These are phyloP conservation scores for Dendropsophus ebraccatus DNA, from an alignment of 2,113 vertebrate species.

Conservation along the genomic window DNA sequence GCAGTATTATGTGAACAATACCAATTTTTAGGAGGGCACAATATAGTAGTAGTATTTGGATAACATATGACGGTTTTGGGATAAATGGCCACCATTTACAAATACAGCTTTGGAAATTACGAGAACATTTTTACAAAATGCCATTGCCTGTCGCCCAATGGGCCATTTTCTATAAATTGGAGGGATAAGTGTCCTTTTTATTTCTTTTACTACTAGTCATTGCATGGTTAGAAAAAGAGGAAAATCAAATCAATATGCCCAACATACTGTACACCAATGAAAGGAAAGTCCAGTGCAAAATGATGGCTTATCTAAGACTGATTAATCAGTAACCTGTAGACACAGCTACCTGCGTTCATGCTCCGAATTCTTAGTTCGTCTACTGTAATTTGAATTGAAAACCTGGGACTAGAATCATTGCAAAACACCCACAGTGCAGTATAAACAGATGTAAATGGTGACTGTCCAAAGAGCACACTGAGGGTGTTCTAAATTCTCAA, in stretches of 20 bases:
- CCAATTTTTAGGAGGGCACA: too few species aligned
- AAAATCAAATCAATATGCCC: neutral
- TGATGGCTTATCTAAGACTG: neutral
- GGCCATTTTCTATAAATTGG: too few species aligned
- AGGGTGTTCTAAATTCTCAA: neutral
- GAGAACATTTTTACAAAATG: too few species aligned
- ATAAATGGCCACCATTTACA: too few species aligned
- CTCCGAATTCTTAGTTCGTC: neutral
- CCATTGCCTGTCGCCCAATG: too few species aligned
- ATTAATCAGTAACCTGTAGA: constrained; percentile 29
- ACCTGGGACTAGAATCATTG: neutral
- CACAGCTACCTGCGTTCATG: neutral
- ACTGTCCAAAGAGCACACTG: neutral
- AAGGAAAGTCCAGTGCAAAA: neutral
- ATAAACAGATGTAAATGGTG: constrained; percentile 3
- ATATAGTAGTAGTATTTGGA: too few species aligned
- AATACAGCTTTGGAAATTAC: too few species aligned
- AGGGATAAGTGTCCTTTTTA: too few species aligned
- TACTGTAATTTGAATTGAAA: constrained; percentile 4
- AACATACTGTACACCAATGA: neutral
- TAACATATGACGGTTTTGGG: too few species aligned
- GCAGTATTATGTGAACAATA: too few species aligned
- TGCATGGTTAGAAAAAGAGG: too few species aligned
- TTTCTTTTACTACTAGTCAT: too few species aligned
- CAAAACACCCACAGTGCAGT: neutral